Evolutionary conservation across 53 echinoderm and acorn worm genomes (phyloP).

Genomic region (Paracentrotus lividus): DNA sequence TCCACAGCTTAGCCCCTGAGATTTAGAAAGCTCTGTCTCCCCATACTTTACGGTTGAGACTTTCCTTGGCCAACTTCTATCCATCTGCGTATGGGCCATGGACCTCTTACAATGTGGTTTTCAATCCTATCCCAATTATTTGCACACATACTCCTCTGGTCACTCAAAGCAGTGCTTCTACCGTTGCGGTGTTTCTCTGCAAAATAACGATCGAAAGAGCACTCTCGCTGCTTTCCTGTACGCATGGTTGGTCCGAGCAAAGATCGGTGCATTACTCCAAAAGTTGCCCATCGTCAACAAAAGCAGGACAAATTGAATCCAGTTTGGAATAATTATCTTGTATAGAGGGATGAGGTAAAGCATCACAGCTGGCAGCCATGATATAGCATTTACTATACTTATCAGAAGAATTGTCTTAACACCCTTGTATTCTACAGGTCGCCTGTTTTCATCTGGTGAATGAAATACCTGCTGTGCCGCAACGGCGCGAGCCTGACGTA

Average conservation of each 20-base stretch:
- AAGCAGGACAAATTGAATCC: background rate
- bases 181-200: too few species aligned
- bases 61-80: too few species aligned
- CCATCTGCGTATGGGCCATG: too few species aligned
- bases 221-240: background rate
- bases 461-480: background rate
- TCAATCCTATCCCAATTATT: too few species aligned
- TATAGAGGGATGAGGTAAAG: background rate
- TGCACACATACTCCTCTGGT: too few species aligned
- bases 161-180: too few species aligned
- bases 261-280: slow-evolving; percentile 14
- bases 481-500: background rate
- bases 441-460: background rate
- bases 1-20: too few species aligned
- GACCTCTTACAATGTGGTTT: too few species aligned
- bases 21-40: too few species aligned
- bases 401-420: slow-evolving; percentile 14
- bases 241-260: background rate
- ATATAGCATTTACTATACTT: background rate
- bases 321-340: background rate
- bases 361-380: background rate
- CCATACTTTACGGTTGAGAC: too few species aligned
- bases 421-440: background rate
- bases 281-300: background rate
- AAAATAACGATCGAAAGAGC: background rate